Evolutionary conservation across 1,140 invertebrate species (phyloP).

Genomic region (Lordiphosa clarofinis): DNA sequence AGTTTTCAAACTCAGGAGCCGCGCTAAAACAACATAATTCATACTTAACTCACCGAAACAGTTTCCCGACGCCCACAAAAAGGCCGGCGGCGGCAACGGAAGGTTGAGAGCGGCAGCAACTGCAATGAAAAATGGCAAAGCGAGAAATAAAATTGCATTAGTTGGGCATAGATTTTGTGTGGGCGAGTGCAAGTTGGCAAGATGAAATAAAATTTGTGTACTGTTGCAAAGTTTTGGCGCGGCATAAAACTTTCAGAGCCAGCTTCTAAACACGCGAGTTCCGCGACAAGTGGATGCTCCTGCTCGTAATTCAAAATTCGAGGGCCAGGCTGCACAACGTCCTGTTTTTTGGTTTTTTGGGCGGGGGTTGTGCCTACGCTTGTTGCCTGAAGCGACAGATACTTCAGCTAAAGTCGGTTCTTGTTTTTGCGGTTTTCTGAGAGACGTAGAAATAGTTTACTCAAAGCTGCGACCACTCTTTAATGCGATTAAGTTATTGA

Average conservation of each 20-base stretch:
- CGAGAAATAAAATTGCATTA: constrained; percentile 69
- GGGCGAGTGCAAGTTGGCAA: constrained; percentile 38
- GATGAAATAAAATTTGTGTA: constrained; percentile 76
- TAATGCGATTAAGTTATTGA: constrained; percentile 45
- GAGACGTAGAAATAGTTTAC: no score
- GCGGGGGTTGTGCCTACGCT: constrained; percentile 29
- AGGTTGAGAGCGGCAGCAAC: constrained; percentile 15
- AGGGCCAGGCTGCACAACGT: constrained; percentile 67
- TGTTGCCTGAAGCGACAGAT: constrained; percentile 4
- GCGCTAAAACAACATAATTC: constrained; percentile 73
- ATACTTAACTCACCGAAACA: constrained; percentile 76
- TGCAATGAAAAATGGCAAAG: constrained; percentile 62
- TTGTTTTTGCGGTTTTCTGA: constrained; percentile 1
- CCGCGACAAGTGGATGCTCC: constrained; percentile 9
- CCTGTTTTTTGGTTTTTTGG: constrained; percentile 30
- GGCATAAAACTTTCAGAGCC: constrained; percentile 62
- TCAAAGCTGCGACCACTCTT: constrained; percentile 16
- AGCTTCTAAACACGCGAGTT: constrained; percentile 57
- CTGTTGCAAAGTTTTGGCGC: constrained; percentile 62
- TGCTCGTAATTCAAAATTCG: constrained; percentile 74
- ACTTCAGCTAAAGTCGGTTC: no score
- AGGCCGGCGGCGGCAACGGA: constrained; percentile 24
- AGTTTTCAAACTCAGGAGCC: constrained; percentile 64
- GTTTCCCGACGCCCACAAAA: constrained; percentile 48
- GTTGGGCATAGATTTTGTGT: constrained; percentile 27